These are phyloP conservation scores for Brachionus rotundiformis DNA, from an alignment of 1,140 invertebrate genomes.

Conservation along the genomic window DNA sequence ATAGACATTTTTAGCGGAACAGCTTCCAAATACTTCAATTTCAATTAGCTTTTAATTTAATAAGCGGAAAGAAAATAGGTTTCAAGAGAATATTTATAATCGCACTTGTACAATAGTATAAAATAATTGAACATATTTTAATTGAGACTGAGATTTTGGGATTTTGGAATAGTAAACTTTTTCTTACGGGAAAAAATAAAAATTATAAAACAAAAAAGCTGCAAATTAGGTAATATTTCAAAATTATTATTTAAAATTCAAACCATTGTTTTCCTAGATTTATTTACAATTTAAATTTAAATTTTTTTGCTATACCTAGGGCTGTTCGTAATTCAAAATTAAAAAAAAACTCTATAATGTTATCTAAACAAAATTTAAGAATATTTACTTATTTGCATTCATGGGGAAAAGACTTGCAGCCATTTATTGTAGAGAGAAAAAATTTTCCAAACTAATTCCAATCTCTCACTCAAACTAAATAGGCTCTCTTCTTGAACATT, in stretches of 20 bases:
- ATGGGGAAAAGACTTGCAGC: not conserved
- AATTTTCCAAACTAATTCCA: not conserved
- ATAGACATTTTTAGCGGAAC: not conserved
- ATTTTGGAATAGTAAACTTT: not conserved
- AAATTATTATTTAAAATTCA: not conserved
- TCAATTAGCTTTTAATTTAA: conserved; percentile 6
- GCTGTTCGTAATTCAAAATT: not conserved
- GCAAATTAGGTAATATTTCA: not conserved
- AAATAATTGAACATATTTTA: not conserved
- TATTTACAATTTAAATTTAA: not conserved
- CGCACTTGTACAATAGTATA: not conserved
- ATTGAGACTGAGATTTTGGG: not conserved
- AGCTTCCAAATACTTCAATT: not conserved
- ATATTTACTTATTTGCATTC: not conserved
- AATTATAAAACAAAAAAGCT: too few species aligned
- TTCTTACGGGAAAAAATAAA: conserved; percentile 1
- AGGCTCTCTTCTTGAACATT: not conserved
- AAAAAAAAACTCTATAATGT: not conserved
- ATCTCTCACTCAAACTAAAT: not conserved
- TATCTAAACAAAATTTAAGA: not conserved
- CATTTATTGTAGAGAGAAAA: not conserved
- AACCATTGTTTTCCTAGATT: not conserved
- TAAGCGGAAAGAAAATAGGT: not conserved
- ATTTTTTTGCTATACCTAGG: not conserved
- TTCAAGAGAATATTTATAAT: not conserved